These are phyloP conservation scores for Formicarius rufipectus DNA, from an alignment of 2,113 vertebrate species.

Conservation along the genomic window DNA sequence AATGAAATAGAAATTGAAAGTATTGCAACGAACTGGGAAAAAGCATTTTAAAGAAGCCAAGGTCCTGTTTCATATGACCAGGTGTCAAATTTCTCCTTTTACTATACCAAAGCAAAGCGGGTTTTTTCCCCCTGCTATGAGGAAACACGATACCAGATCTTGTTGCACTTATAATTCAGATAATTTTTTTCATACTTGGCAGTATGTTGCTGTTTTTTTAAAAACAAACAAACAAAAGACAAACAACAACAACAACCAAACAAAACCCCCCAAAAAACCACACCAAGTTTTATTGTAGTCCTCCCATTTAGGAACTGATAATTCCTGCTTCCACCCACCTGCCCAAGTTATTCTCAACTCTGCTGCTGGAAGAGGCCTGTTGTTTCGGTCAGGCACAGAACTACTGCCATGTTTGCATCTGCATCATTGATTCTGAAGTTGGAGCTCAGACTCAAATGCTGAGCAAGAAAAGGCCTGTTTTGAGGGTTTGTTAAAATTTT, in stretches of 20 bases:
- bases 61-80: background rate
- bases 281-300: background rate
- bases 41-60: background rate
- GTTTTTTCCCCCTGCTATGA: background rate
- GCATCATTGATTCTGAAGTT: background rate
- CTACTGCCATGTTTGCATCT: background rate
- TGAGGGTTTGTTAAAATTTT: background rate
- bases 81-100: conserved; percentile 23
- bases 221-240: too few relatives aligned
- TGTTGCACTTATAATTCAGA: conserved; percentile 34
- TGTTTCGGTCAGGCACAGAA: background rate
- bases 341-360: background rate
- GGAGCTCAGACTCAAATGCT: background rate
- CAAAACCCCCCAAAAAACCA: too few relatives aligned
- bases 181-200: background rate
- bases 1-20: background rate
- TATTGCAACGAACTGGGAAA: background rate
- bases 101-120: background rate
- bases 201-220: background rate
- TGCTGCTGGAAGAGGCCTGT: background rate
- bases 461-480: background rate
- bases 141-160: background rate
- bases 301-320: background rate
- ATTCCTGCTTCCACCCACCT: background rate
- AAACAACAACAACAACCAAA: too few relatives aligned